These are phyloP conservation scores for Potorous gilbertii DNA, from an alignment of 2,797 vertebrate species.

Conservation along the genomic window DNA sequence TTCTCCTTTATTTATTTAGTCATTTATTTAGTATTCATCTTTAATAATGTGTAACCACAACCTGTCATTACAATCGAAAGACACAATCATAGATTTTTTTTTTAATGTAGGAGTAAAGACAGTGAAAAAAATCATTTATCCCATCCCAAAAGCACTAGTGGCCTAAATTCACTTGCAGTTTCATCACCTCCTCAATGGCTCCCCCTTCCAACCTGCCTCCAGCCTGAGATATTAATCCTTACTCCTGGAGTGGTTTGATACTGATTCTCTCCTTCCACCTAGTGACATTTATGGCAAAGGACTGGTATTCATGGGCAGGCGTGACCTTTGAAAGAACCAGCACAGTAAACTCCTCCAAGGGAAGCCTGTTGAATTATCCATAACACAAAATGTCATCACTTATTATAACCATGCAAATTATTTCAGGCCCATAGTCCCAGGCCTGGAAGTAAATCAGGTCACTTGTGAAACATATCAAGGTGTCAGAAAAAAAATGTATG, in stretches of 20 bases:
- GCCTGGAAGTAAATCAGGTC: slow-evolving; percentile 22
- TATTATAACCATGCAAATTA: slow-evolving; percentile 19
- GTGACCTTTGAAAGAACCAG: slow-evolving; percentile 23
- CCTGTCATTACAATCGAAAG: slow-evolving; percentile 70
- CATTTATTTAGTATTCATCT: slow-evolving; percentile 59
- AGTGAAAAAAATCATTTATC: slow-evolving; percentile 33
- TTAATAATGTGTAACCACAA: slow-evolving; percentile 66
- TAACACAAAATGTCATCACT: not conserved
- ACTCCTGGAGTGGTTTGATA: not conserved
- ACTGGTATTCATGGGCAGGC: not conserved
- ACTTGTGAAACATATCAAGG: not conserved
- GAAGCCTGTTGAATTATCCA: not conserved
- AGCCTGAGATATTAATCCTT: not conserved
- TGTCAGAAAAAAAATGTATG: slow-evolving; percentile 19
- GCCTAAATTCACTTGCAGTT: not conserved
- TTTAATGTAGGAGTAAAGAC: slow-evolving; percentile 15
- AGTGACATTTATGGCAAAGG: not conserved
- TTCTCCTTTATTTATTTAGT: slow-evolving; percentile 49
- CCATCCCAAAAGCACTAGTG: slow-evolving; percentile 29
- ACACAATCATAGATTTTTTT: slow-evolving; percentile 53
- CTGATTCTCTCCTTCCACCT: not conserved
- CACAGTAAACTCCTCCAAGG: not conserved
- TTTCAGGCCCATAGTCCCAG: not conserved
- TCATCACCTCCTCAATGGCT: not conserved
- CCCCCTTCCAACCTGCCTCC: not conserved